These are phyloP conservation scores for Chaenogobius annularis DNA, from an alignment of 2,113 vertebrate species.

Conservation along the genomic window DNA sequence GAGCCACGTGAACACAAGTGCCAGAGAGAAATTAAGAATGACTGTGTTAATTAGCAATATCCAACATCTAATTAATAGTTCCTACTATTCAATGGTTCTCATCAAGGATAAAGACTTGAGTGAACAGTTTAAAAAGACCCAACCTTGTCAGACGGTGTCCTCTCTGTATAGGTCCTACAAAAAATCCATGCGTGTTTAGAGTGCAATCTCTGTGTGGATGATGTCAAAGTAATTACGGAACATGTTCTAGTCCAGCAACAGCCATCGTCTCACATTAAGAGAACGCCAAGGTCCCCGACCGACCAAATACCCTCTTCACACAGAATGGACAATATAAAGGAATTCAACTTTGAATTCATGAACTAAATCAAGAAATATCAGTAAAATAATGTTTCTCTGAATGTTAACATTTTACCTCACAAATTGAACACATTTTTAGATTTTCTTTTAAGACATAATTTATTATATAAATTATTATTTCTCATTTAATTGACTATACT, in stretches of 20 bases:
- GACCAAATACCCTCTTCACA: not conserved
- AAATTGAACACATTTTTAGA: not conserved
- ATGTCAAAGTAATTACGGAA: conserved; percentile 70
- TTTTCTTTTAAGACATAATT: not conserved
- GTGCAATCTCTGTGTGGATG: conserved; percentile 52
- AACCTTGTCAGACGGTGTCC: conserved; percentile 8
- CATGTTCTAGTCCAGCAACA: not conserved
- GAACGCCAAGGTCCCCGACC: not conserved
- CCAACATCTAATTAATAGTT: conserved; percentile 68
- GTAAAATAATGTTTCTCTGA: not conserved
- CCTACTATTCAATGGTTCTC: conserved; percentile 27
- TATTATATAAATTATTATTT: too few species aligned
- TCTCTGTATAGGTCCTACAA: conserved; percentile 26
- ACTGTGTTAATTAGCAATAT: conserved; percentile 66
- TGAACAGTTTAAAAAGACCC: conserved; percentile 1
- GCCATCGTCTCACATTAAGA: not conserved
- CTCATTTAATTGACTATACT: not conserved
- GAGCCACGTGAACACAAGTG: conserved; percentile 40
- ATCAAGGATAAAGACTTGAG: conserved; percentile 69
- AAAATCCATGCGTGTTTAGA: conserved; percentile 22
- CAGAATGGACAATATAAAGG: not conserved
- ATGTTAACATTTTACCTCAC: not conserved
- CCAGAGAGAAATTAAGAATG: conserved; percentile 23
- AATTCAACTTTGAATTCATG: not conserved
- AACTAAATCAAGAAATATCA: not conserved